These are phyloP conservation scores for Drosophila algonquin DNA, from an alignment of 2,888 invertebrate genomes.

Conservation along the genomic window DNA sequence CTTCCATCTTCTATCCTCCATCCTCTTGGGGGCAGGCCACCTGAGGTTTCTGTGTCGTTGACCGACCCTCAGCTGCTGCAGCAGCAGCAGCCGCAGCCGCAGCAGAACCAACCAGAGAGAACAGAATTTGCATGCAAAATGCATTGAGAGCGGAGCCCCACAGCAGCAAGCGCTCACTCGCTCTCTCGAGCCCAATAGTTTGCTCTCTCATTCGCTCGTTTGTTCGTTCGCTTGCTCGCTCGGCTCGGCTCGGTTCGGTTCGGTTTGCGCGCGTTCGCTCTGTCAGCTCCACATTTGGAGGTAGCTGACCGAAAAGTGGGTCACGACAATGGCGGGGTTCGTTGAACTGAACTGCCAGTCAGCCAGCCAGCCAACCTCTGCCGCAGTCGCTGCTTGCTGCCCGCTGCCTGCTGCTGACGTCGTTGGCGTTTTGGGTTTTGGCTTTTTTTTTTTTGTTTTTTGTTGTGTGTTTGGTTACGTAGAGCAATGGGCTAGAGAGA, in stretches of 20 bases:
- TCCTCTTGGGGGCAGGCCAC: slow-evolving; percentile 62
- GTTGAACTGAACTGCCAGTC: slow-evolving; percentile 82
- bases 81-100: too few relatives aligned
- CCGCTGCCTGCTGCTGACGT: slow-evolving; percentile 33
- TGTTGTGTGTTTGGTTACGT: slow-evolving; percentile 70
- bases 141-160: slow-evolving; percentile 44
- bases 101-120: slow-evolving; percentile 42
- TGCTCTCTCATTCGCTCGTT: slow-evolving; percentile 13
- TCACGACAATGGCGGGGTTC: slow-evolving; percentile 85
- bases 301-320: slow-evolving; percentile 84
- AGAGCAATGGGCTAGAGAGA: slow-evolving; percentile 54
- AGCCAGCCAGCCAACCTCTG: slow-evolving; percentile 65
- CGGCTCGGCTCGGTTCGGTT: slow-evolving; percentile 5
- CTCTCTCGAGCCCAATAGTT: slow-evolving; percentile 23
- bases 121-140: slow-evolving; percentile 70
- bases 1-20: slow-evolving; percentile 7
- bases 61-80: slow-evolving; percentile 81
- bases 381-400: slow-evolving; percentile 63
- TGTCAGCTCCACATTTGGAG: slow-evolving; percentile 84
- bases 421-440: slow-evolving; percentile 56
- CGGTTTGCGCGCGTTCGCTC: slow-evolving; percentile 37
- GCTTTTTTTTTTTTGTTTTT: slow-evolving; percentile 37
- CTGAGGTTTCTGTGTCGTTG: slow-evolving; percentile 82
- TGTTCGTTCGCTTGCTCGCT: not conserved
- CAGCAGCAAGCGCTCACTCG: slow-evolving; percentile 19